Base-by-base conservation (phyloP, 1,140 invertebrate genomes). In the Drosophila mojavensis region DNA sequence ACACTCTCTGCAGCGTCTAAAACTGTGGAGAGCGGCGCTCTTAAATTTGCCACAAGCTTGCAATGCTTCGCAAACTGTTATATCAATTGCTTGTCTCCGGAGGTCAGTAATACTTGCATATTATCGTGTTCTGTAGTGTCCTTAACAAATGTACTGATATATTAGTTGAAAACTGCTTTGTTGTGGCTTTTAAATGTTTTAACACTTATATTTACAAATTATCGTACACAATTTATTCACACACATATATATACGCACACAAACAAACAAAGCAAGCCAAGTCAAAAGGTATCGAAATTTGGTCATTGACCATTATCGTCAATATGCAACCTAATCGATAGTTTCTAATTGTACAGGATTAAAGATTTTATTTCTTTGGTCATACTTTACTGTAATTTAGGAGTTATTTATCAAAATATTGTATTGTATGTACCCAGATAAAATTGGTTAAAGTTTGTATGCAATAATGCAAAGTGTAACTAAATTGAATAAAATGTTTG, bases 21-120 rank as follows among this genome's bases (percentile, higher is more conserved):
- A 73, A 73, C 50, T 73, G 70, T 73, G 39, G n/a, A 20, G 28
- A 30, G 64, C 55, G 41, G 56, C 56, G 43, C 28, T 55, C 39
- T 28, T 41, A 5, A 69, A 63, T 56, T 43, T 51, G 28, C 9
- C 13, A 26, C 53, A 50, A 36, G 36, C 5, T 47, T 0, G 10
- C 55, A 73, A 41, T 54, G 55, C n/a, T 10, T 47, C 2, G 0
- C 24, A 39, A 68, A 61, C 50, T 68, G 20, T 67, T 59, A 50
- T 20, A 43, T 59, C 10, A 30, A 30, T 26, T 30, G n/a, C 6
- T 28, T 43, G 11, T 15, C 17, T 45, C 10, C 17, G 7, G n/a
- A 13, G 11, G 33, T 28, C 5, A 51, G 33, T 5, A 30, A 3
- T 9, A 41, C 9, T 60, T 17, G 24, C 20, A 60, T 48, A 43